These are phyloP conservation scores for Papilio demoleus DNA, from an alignment of 2,888 invertebrate species.

Conservation along the genomic window DNA sequence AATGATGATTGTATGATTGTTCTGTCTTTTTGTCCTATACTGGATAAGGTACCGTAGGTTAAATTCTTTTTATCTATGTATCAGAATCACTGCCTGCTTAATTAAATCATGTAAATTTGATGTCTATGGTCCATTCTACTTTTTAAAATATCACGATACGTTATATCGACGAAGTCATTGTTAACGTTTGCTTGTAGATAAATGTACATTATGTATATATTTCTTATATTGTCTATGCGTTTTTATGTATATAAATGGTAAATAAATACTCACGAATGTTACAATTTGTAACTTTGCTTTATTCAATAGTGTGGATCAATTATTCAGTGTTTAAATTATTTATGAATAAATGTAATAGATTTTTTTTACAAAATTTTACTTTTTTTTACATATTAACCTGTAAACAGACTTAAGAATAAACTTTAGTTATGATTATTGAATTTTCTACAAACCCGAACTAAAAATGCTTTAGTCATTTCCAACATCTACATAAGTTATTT, in stretches of 20 bases:
- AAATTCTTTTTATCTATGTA: constrained; percentile 1
- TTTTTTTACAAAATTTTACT: neutral
- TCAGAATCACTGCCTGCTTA: constrained; percentile 27
- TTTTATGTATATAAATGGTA: constrained; percentile 32
- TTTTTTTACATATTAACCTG: too few species aligned
- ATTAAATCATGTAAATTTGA: constrained; percentile 21
- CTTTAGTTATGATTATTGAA: too few species aligned
- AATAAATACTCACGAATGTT: neutral
- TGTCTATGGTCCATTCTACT: constrained; percentile 33
- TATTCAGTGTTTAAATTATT: constrained; percentile 27
- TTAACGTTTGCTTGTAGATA: constrained; percentile 74
- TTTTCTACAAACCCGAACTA: too few species aligned
- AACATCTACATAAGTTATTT: too few species aligned
- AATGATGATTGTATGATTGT: too few species aligned
- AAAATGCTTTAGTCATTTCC: neutral
- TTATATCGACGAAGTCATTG: constrained; percentile 58
- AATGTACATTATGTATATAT: constrained; percentile 79
- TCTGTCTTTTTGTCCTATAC: too few species aligned
- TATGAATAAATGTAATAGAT: constrained; percentile 1
- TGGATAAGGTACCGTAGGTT: constrained; percentile 7
- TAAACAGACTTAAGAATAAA: too few species aligned
- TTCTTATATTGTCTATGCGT: constrained; percentile 8
- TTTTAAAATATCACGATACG: constrained; percentile 34
- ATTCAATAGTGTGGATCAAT: constrained; percentile 26
- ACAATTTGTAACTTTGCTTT: constrained; percentile 35